Evolutionary conservation across 1,140 invertebrate genomes (phyloP), one percentile per base, ranked within the genome.

Genomic region (Ceratoteleas bidentatus): DNA sequence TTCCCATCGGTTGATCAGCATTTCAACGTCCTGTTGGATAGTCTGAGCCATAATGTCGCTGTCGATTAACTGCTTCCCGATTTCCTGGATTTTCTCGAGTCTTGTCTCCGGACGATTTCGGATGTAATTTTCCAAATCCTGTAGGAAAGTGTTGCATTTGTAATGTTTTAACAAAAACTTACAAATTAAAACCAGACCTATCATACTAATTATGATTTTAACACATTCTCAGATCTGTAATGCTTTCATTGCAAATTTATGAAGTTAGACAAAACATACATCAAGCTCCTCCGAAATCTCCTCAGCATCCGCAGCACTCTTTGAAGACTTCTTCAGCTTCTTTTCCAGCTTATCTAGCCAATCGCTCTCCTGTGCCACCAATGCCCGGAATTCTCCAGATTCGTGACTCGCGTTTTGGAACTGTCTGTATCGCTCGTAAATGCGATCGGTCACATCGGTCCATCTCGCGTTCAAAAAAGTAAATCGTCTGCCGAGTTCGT

Each of bases 201-300:
- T n/a, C n/a, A n/a, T n/a, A n/a, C n/a, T n/a, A n/a, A n/a, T n/a
- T n/a, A n/a, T n/a, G n/a, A n/a, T n/a, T n/a, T n/a, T n/a, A n/a
- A n/a, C n/a, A n/a, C n/a, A n/a, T n/a, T n/a, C n/a, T n/a, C n/a
- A n/a, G n/a, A n/a, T n/a, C n/a, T n/a, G n/a, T n/a, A n/a, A n/a
- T n/a, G n/a, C n/a, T n/a, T n/a, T 60, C 7, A 56, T 70, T 65
- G 74, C 53, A 49, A 61, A n/a, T n/a, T n/a, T n/a, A n/a, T n/a
- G n/a, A n/a, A 53, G 10, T 15, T 34, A 61, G 45, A 58, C 73
- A 65, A 64, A 13, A 49, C 56, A 6, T 36, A 97, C 96, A 92
- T 97, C 96, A 43, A 98, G 92, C 87, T 97, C 95, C 87, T 97
- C 96, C 33, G 96, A 96, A 72, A 98, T 95, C 91, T 98, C 97